Base-by-base conservation (phyloP, 2,797 vertebrate species). In the Rhinella marina region DNA sequence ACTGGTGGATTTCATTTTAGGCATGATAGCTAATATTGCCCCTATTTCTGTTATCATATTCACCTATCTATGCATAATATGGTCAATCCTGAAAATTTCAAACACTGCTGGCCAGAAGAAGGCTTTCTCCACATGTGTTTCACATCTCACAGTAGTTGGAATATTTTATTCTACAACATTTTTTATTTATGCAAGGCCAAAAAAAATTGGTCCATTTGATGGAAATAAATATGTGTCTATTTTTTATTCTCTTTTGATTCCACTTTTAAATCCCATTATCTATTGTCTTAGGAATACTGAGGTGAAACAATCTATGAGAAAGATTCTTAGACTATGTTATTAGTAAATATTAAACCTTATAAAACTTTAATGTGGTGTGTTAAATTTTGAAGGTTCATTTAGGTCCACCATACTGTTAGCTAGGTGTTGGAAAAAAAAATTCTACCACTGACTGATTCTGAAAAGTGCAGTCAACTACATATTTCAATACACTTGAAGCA, bases 81-180 rank as follows among this genome's bases (percentile, higher is more conserved):
- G 90, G 27, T 89, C 90, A 16, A 72, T 93, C n/a, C 76, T 92
- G 87, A 84, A 82, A 8, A 91, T 92, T 19, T 90, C 92, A 8
- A 92, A 91, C 0, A 85, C 85, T 21, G 16, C 89, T 59, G 91
- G 92, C 19, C 81, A 81, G 41, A 90, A 86, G 21, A 93, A 92
- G 82, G 92, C 91, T 13, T 93, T 93, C 76, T 92, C 92, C 0
- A 92, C 92, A n/a, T 93, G 92, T 90, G 92, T 87, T 54, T 92
- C 91, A 72, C 91, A 93, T 82, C 90, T 93, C 17, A 91, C 92
- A 16, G 88, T 93, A 21, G 92, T 93, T 32, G 66, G 91, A 54
- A 91, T 93, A 79, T 93, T 92, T 84, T 93, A 90, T 50, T 90
- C 90, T 73, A 91, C 92, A 66, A 91, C 87, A 27, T 91, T 91